These are phyloP conservation scores for Platypus cylindrus DNA, from an alignment of 2,888 invertebrate species.

Conservation along the genomic window DNA sequence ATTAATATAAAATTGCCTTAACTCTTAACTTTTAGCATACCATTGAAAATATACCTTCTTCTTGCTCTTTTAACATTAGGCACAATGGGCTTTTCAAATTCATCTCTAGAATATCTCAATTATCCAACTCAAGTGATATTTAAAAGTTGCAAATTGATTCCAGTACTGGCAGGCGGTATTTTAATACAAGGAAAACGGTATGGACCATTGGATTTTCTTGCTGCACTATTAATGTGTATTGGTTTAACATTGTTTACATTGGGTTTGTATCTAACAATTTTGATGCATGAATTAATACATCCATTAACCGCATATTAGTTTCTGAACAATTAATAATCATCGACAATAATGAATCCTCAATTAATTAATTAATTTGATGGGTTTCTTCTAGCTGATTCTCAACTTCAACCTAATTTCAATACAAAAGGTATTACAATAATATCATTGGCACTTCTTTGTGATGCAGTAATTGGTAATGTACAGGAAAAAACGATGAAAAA, in stretches of 20 bases:
- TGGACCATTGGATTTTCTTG: conserved; percentile 68
- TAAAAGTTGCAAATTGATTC: conserved; percentile 94
- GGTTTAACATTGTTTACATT: conserved; percentile 86
- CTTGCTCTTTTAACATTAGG: conserved; percentile 81
- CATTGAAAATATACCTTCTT: conserved; percentile 64
- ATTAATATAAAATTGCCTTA: background rate
- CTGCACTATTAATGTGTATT: conserved; percentile 76
- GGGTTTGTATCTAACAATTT: conserved; percentile 45
- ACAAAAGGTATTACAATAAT: conserved; percentile 60
- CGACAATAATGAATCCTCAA: conserved; percentile 2
- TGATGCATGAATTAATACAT: too few relatives aligned
- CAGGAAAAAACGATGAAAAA: conserved; percentile 91
- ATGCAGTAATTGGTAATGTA: conserved; percentile 92
- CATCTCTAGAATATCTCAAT: conserved; percentile 86
- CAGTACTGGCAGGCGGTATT: conserved; percentile 88
- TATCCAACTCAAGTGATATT: conserved; percentile 97
- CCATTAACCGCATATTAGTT: too few relatives aligned
- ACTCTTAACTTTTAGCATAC: conserved; percentile 49
- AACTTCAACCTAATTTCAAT: conserved; percentile 63
- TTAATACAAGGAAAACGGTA: conserved; percentile 83
- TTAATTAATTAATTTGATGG: background rate
- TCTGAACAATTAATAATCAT: too few relatives aligned
- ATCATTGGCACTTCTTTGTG: conserved; percentile 77
- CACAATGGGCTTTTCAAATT: conserved; percentile 93
- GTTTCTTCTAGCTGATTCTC: conserved; percentile 51